Conservation (phyloP, 2,888 invertebrate genomes). For the Magallana nippona region DNA sequence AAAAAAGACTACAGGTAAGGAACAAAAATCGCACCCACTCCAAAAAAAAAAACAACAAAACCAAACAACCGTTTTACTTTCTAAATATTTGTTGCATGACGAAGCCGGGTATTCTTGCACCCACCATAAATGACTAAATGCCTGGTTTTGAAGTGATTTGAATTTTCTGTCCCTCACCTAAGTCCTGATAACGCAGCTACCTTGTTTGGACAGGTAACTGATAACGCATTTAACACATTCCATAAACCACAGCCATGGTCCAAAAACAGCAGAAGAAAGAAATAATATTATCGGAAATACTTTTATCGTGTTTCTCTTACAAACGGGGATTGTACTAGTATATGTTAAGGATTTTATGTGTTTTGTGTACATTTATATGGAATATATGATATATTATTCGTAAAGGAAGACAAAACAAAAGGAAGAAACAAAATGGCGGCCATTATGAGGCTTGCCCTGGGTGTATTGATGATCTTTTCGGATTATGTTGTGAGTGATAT, state of each 20-base stretch:
- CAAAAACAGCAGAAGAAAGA: neutral
- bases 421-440: constrained; percentile 22
- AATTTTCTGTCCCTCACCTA: constrained; percentile 12
- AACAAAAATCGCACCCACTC: neutral
- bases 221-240: constrained; percentile 15
- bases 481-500: neutral
- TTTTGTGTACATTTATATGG: neutral
- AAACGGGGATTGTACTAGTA: too few relatives aligned
- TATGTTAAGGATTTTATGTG: too few relatives aligned
- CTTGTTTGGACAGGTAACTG: constrained; percentile 31
- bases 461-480: neutral
- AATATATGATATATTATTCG: neutral
- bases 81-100: constrained; percentile 3
- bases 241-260: constrained; percentile 6
- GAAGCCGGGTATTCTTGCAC: neutral
- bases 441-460: neutral
- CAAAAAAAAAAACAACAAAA: too few relatives aligned
- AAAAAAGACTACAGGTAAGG: neutral
- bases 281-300: constrained; percentile 24
- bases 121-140: constrained; percentile 22
- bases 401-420: neutral
- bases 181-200: constrained; percentile 11
- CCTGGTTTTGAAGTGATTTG: constrained; percentile 8
- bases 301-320: neutral
- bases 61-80: neutral